A percentile compares a stretch with the other conserved stretches of the same genome.
phyloP scores from a whole-genome alignment of 92 coral and sea anemone genomes.

The Bergia puertoricense region DNA sequence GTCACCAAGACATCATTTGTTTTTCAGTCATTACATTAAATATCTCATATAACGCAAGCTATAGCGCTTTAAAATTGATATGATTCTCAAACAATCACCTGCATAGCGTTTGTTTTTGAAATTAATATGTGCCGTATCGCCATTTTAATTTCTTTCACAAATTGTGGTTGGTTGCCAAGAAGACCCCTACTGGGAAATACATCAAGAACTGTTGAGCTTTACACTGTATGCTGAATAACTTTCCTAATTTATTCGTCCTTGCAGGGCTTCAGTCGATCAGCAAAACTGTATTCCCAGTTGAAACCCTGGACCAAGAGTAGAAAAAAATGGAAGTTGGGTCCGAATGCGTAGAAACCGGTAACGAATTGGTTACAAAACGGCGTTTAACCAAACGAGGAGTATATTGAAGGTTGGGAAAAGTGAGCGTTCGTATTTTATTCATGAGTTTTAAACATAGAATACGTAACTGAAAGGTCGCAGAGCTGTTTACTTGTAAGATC shows the following conservation, averaged over 20 bases:
- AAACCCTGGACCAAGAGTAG: neutral
- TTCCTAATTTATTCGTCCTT: neutral
- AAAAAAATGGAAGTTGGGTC: neutral
- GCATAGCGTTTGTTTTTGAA: neutral
- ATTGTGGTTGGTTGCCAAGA: neutral
- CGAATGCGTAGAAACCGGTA: neutral
- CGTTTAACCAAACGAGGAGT: neutral
- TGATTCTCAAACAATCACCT: too few species aligned
- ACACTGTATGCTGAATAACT: neutral
- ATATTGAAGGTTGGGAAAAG: neutral
- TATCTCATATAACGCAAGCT: neutral
- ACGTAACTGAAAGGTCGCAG: neutral
- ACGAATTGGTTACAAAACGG: too few species aligned
- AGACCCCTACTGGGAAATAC: neutral
- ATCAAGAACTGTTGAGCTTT: neutral
- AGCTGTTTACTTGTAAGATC: neutral
- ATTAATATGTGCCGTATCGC: neutral
- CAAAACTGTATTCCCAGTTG: neutral
- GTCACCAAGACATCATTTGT: too few species aligned
- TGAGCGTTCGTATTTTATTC: neutral
- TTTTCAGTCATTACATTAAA: too few species aligned
- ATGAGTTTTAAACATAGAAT: too few species aligned
- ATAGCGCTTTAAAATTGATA: neutral
- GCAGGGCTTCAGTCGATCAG: too few species aligned
- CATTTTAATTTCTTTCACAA: neutral